These are phyloP conservation scores for Caenorhabditis sp. DNA, from an alignment of 2,888 invertebrate genomes.

Conservation along the genomic window DNA sequence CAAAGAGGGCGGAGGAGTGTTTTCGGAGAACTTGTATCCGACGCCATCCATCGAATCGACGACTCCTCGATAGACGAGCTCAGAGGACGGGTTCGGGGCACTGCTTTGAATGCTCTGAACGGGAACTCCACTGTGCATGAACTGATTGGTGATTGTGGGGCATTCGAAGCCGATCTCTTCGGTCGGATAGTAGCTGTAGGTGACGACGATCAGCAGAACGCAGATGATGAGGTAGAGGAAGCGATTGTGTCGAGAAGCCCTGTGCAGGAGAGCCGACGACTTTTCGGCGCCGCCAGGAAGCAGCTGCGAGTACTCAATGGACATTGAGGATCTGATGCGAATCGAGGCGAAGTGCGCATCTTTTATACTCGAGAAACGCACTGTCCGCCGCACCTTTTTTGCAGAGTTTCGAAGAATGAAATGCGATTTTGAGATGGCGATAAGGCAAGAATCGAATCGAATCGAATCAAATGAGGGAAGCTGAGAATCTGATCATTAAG, in stretches of 20 bases:
- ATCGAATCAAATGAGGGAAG: too few relatives aligned
- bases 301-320: constrained; percentile 1
- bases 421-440: too few relatives aligned
- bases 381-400: too few relatives aligned
- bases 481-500: too few relatives aligned
- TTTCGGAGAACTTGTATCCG: constrained; percentile 1
- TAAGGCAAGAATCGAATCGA: too few relatives aligned
- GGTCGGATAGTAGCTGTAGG: constrained; percentile 4
- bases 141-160: not conserved
- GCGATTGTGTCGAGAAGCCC: constrained; percentile 8
- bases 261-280: not conserved
- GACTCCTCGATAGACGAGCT: constrained; percentile 4
- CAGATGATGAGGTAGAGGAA: constrained; percentile 11
- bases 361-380: too few relatives aligned
- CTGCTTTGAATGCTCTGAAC: not conserved
- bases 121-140: not conserved
- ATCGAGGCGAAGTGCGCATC: too few relatives aligned
- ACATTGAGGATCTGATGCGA: too few relatives aligned
- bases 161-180: not conserved
- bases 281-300: constrained; percentile 12
- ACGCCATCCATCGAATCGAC: constrained; percentile 13
- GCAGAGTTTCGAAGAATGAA: too few relatives aligned
- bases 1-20: not conserved
- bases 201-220: not conserved
- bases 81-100: not conserved